phyloP scores from a whole-genome alignment of 2,888 invertebrate genomes.

The Neelides folsomi region DNA sequence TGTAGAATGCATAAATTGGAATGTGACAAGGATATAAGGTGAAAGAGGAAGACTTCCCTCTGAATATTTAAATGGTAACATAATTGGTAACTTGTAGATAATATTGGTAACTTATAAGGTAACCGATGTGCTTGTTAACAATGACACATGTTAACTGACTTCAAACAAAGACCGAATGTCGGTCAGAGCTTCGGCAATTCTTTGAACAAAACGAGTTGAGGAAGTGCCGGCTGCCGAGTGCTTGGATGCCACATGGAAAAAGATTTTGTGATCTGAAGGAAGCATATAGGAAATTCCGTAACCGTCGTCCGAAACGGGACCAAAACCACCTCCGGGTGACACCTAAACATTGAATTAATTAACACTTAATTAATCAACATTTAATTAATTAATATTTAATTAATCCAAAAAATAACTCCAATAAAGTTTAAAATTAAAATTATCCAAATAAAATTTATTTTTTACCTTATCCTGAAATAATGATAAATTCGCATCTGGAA shows the following conservation, averaged over 20 bases:
- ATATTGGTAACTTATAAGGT: no score
- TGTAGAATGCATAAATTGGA: no score
- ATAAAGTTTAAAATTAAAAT: neutral
- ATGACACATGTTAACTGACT: neutral
- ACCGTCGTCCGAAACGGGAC: conserved; percentile 42
- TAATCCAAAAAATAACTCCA: no score
- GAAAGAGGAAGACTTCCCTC: no score
- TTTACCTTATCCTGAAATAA: conserved; percentile 39
- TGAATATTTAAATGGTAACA: no score
- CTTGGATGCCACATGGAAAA: conserved; percentile 42
- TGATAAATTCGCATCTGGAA: conserved; percentile 38
- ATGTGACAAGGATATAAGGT: no score
- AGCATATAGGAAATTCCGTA: conserved; percentile 43
- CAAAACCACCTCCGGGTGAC: conserved; percentile 43
- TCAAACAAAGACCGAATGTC: conserved; percentile 38
- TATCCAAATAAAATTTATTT: neutral
- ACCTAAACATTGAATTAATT: no score
- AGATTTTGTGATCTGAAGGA: conserved; percentile 40
- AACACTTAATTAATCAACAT: no score
- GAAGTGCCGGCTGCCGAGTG: conserved; percentile 37
- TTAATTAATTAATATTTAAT: no score
- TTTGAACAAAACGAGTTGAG: conserved; percentile 37
- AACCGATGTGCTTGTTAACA: neutral
- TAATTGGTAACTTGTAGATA: no score
- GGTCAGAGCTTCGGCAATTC: conserved; percentile 37